Base-by-base conservation (phyloP, 2,888 invertebrate species). In the Dicranocentrus wangi region DNA sequence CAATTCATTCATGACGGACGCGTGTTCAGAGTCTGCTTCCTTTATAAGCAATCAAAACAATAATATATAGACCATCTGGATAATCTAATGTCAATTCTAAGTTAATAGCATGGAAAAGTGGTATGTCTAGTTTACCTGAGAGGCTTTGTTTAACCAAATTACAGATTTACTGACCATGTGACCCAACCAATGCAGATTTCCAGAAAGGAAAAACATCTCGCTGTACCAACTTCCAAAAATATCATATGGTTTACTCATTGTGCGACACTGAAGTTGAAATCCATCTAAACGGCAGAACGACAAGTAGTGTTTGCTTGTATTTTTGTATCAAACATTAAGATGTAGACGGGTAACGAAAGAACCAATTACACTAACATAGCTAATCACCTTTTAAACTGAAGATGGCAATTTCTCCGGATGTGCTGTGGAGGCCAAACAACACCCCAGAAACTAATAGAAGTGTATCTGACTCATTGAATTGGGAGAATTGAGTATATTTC, bases 191-290 rank as follows among this genome's bases (percentile, higher is more conserved):
- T 93, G 92, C n/a, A 95, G 89, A 87, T 94, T 93, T 1, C 95
- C 95, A 8, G 94, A 94, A 51, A 95, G 89, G 10, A 95, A 90
- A 88, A 94, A 93, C 85, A 92, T 92, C 88, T 94, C 94, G 87
- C 93, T 94, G 88, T 93, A 95, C 95, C 95, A 95, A 53, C 94
- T 93, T 8, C 95, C 95, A 89, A 95, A 95, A 84, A 95, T 93
- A 88, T 95, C 95, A 87, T 95, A 95, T 0, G 95, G 95, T 87
- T 94, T 94, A 89, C 95, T 95, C 63, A 92, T 91, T 7, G 95
- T 93, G 66, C 94, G 83, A 65, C 86, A 86, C 53, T 84, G 82
- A 8, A 93, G 90, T 84, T 92, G 90, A 87, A 94, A 94, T 71
- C 91, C 92, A 87, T 91, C 93, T 93, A 87, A 58, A 69, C 72